phyloP scores from a whole-genome alignment of 2,113 vertebrate genomes.

The Centropus unirufus region DNA sequence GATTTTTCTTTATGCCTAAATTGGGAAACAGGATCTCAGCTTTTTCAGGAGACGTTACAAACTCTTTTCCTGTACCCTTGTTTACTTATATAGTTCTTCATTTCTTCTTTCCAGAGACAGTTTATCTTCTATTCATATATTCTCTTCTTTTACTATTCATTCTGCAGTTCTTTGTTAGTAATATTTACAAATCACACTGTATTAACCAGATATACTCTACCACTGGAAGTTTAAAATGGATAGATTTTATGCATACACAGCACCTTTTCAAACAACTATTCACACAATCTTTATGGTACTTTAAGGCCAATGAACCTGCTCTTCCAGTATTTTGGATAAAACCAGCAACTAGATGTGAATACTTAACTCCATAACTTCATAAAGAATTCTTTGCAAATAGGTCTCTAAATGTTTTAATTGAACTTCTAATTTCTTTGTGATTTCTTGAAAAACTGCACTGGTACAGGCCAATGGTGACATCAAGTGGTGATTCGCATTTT shows the following conservation, averaged over 20 bases:
- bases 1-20: background rate
- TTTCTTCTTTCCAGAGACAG: background rate
- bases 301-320: background rate
- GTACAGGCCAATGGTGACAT: constrained; percentile 58
- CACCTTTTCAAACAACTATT: background rate
- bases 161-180: background rate
- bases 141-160: background rate
- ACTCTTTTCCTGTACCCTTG: background rate
- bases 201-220: background rate
- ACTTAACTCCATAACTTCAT: background rate
- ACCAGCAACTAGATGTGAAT: background rate
- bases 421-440: background rate
- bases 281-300: background rate
- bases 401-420: background rate
- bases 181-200: background rate
- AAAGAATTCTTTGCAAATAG: background rate
- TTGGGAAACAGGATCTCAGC: background rate
- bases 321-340: background rate
- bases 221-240: background rate
- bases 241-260: background rate
- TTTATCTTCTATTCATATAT: background rate
- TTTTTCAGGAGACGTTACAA: background rate
- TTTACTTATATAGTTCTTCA: background rate
- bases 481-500: constrained; percentile 64
- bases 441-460: background rate